Conservation (phyloP, 2,113 vertebrate species). For the Scopus umbretta region DNA sequence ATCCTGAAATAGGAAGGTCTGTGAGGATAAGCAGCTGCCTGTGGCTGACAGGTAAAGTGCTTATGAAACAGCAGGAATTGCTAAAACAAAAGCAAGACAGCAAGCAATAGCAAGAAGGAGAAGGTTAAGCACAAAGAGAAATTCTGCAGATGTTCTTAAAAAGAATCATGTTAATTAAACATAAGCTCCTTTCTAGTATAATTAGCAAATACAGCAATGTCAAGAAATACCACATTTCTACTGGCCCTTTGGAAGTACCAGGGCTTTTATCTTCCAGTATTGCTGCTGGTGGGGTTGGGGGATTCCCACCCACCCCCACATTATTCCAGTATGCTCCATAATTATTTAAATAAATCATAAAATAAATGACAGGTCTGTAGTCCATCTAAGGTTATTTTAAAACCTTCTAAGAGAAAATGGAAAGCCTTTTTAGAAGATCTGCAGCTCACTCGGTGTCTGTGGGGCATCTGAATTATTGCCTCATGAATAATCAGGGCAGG, state of each 20-base stretch:
- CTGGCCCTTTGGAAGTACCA: background rate
- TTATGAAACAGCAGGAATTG: background rate
- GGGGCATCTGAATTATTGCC: background rate
- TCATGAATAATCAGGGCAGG: conserved; percentile 3
- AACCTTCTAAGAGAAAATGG: background rate
- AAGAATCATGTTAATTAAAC: conserved; percentile 10
- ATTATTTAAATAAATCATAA: background rate
- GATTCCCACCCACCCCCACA: background rate
- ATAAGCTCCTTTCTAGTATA: background rate
- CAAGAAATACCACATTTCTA: background rate
- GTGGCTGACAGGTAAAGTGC: background rate
- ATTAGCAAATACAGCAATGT: background rate
- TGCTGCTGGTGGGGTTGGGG: background rate
- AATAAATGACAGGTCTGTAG: background rate
- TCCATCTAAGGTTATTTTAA: background rate
- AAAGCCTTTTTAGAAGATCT: background rate
- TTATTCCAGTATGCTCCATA: background rate
- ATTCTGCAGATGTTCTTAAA: background rate
- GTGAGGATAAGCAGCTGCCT: background rate
- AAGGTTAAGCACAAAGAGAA: background rate
- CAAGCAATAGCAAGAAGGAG: background rate
- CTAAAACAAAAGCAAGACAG: background rate
- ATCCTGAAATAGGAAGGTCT: background rate
- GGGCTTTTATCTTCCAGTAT: background rate
- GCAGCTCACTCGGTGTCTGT: background rate